phyloP scores from a whole-genome alignment of 2,797 vertebrate genomes.

The Xiphophorus birchmanni region DNA sequence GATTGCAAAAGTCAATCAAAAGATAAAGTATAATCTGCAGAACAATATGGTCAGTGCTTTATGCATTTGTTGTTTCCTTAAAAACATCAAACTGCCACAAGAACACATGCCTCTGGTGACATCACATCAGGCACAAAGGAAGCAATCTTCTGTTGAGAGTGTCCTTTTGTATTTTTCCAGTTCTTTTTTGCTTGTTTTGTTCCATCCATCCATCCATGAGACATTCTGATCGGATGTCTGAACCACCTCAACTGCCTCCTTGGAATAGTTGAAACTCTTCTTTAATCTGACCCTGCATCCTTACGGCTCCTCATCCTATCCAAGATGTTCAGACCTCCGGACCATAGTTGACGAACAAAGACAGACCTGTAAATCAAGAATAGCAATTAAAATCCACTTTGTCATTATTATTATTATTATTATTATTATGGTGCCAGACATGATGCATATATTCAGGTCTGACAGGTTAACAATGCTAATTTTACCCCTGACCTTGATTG shows the following conservation, averaged over 20 bases:
- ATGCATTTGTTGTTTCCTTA: background rate
- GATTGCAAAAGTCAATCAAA: background rate
- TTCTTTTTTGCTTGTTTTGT: background rate
- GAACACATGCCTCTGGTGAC: background rate
- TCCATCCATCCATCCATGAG: background rate
- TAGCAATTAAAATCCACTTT: background rate
- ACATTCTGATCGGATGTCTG: background rate
- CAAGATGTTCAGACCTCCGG: background rate
- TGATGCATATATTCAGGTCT: conserved; percentile 1
- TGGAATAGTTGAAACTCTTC: background rate
- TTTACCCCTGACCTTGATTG: conserved; percentile 14
- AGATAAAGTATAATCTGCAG: background rate
- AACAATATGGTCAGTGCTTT: background rate
- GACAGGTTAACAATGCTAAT: conserved; percentile 17
- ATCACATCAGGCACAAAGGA: background rate
- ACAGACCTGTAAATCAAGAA: background rate
- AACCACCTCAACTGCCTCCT: background rate
- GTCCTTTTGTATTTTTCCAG: background rate
- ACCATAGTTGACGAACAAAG: background rate
- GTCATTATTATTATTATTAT: background rate
- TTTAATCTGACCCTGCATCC: too few species aligned
- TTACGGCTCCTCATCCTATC: background rate
- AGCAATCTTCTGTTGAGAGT: background rate
- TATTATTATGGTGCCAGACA: background rate
- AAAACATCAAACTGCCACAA: background rate